Conservation (phyloP, 2,888 invertebrate species). For the Electrophaes corylata region DNA sequence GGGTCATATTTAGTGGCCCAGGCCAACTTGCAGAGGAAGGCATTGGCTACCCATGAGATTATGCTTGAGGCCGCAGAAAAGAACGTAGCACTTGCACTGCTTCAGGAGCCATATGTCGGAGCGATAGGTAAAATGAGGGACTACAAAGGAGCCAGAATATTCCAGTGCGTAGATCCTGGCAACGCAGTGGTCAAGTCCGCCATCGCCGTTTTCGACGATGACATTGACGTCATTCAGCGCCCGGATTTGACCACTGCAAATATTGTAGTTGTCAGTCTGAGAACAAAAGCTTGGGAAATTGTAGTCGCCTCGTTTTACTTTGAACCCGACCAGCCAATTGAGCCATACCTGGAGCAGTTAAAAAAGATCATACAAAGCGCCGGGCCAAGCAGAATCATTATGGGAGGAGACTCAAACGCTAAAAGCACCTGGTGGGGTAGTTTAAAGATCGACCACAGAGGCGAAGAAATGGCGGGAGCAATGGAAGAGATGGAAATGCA, state of each 20-base stretch:
- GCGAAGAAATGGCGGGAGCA: no score
- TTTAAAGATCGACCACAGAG: no score
- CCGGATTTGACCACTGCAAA: neutral
- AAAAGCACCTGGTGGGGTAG: no score
- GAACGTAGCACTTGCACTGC: no score
- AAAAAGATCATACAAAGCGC: neutral
- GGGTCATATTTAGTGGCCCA: neutral
- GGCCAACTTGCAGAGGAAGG: conserved; percentile 1
- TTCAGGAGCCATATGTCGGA: no score
- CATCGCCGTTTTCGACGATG: conserved; percentile 9
- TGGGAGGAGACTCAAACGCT: conserved; percentile 7
- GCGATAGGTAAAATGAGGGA: no score
- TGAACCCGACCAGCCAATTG: conserved; percentile 3
- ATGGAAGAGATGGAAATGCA: no score
- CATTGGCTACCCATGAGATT: neutral
- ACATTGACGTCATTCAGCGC: neutral
- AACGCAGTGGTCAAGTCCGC: conserved; percentile 11
- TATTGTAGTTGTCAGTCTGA: no score
- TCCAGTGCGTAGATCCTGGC: conserved; percentile 4
- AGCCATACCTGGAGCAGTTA: conserved; percentile 10
- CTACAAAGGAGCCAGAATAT: conserved; percentile 12
- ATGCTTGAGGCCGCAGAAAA: no score
- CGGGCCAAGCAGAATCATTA: neutral
- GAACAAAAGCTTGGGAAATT: conserved; percentile 7
- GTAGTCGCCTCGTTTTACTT: conserved; percentile 6